Evolutionary conservation across 53 echinoderm and acorn worm genomes (phyloP), one percentile per base, ranked within the genome.

Genomic region (Paelopatides confundens): DNA sequence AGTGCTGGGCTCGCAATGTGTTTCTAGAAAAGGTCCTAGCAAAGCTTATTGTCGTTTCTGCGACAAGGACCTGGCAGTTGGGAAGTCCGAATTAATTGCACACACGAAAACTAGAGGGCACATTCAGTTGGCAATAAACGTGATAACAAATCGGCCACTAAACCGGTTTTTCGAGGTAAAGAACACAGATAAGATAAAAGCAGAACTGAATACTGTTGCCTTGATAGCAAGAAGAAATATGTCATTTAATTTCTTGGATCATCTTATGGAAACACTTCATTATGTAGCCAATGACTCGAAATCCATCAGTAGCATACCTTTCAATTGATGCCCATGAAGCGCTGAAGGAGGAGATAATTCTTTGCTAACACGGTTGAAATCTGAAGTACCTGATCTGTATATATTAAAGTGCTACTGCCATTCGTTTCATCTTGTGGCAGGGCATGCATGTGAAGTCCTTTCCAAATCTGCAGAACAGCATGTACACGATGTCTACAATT

Each of bases 401-500:
- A 66, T 83, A 68, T 47, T 65, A 13, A 62, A 83, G 37, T 83
- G 65, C 31, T 83, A 32, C 65, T 83, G 84, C 35, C 84, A 83
- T 66, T 46, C 49, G 12, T 85, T 85, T 38, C 85, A 85, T 66
- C 85, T 85, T 21, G 85, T 68, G 15, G 85, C 67, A 4, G 67
- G 32, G 6, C 40, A 77, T 39, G 66, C 69, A 9, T 32, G 85
- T 29, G 31, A 68, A 35, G 29, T 65, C 8, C 65, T 84, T 24
- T 66, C 66, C 5, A 68, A 85, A 1, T 21, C 85, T 35, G 85
- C 85, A 31, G 68, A 85, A 17, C 40, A 85, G 35, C 85, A 35
- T 10, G 30, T 85, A 37, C 85, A 85, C 3, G 40, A 68, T 85
- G 66, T 85, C 26, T 85, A 85, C 67, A 85, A 67, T 23, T 85